These are phyloP conservation scores for Pteropus rufus DNA, from an alignment of 2,797 vertebrate genomes.

Conservation along the genomic window DNA sequence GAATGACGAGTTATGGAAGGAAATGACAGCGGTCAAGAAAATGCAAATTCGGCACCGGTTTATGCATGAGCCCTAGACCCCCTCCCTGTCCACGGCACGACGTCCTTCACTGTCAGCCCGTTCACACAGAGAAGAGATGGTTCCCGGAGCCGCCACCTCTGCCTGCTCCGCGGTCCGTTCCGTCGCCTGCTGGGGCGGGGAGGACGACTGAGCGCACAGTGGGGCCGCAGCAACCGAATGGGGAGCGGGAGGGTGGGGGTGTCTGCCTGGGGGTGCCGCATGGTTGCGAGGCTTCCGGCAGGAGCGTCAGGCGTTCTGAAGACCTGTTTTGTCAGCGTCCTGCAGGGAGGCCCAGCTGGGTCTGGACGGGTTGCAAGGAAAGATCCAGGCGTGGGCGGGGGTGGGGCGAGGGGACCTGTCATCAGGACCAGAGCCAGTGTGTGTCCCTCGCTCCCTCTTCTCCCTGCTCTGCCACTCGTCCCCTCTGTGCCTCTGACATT, in stretches of 20 bases:
- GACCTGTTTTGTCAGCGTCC: neutral
- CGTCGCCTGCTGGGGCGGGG: neutral
- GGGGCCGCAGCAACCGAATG: fast-evolving
- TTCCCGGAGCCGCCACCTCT: neutral
- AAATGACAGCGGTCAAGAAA: neutral
- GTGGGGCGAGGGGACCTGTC: too few relatives aligned
- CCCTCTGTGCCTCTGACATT: neutral
- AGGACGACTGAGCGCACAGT: neutral
- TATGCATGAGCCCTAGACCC: neutral
- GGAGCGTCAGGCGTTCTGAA: neutral
- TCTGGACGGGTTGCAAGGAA: neutral
- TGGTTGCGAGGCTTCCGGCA: neutral
- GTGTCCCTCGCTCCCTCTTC: neutral
- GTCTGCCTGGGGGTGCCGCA: neutral
- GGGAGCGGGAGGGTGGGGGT: neutral
- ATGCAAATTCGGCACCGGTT: neutral
- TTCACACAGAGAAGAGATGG: neutral
- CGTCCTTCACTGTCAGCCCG: neutral
- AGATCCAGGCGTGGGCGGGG: fast-evolving
- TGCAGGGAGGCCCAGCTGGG: neutral
- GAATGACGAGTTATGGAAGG: neutral
- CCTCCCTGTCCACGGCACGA: fast-evolving
- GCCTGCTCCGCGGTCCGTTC: neutral
- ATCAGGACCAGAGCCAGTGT: fast-evolving
- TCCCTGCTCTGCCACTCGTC: neutral